Evolutionary conservation across 2,888 invertebrate genomes (phyloP), one percentile per base, ranked within the genome.

Genomic region (Eilema depressum): DNA sequence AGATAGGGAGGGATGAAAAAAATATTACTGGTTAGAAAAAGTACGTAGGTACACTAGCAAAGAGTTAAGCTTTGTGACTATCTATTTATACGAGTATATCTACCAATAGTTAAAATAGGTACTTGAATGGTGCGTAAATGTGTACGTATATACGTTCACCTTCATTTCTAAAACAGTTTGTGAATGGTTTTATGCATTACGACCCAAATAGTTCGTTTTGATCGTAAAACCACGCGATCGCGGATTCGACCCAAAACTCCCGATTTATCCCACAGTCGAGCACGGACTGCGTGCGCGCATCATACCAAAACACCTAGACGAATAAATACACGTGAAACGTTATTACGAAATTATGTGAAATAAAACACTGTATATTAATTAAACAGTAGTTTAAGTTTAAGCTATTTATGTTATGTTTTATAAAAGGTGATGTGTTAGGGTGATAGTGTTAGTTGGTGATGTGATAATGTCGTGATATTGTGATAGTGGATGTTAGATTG

Each of bases 151-250:
- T 26, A 23, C 8, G n/a, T 53, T 30, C 33, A 59, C 59, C 59
- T 59, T 59, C 53, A 10, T 28, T 25, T 53, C 41, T 41, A 66
- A 23, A 63, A 47, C 61, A 68, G 53, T 68, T 61, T 91, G 75
- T 82, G 83, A 82, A 85, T 85, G 83, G 83, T 76, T 79, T 83
- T 75, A 89, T 82, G 91, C 69, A 73, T 69, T 75, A 73, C 81
- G 86, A 83, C 84, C 80, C 79, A 83, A 83, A 87, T 87, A 83
- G 62, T 66, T 60, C 73, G 78, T 77, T 85, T 83, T 85, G 86
- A 86, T 88, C 88, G 84, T 88, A 88, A 88, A 85, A 82, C 80
- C 70, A 71, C 69, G 72, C 76, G 78, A 71, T 83, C 69, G 81
- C 80, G 83, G 85, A 86, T 81, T 84, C 77, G 72, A 74, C 74